Evolutionary conservation across 2,797 vertebrate genomes (phyloP).

Genomic region (Cossypha caffra): DNA sequence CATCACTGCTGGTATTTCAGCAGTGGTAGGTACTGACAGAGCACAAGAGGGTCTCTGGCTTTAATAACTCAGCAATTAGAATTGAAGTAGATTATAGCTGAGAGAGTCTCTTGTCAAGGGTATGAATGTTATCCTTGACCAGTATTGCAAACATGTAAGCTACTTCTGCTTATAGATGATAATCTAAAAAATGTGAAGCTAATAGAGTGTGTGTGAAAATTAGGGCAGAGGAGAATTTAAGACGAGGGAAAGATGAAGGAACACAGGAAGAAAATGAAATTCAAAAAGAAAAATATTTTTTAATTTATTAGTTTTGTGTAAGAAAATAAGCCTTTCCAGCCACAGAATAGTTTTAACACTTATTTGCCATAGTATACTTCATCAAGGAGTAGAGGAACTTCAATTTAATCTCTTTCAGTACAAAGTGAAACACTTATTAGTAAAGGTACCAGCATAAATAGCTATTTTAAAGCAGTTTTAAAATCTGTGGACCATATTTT

Average conservation of each 20-base stretch:
- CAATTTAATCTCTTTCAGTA: constrained; percentile 33
- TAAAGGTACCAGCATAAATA: constrained; percentile 1
- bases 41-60: background rate
- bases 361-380: background rate
- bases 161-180: constrained; percentile 19
- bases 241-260: background rate
- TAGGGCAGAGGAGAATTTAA: background rate
- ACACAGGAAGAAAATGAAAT: background rate
- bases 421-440: constrained; percentile 35
- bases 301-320: background rate
- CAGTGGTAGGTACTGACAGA: background rate
- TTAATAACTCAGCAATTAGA: constrained; percentile 36
- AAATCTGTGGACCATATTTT: constrained; percentile 58
- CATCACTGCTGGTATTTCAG: background rate
- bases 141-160: constrained; percentile 17
- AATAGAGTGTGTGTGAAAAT: background rate
- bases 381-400: constrained; percentile 24
- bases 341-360: constrained; percentile 10
- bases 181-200: constrained; percentile 7
- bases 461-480: constrained; percentile 37
- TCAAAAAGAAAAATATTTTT: background rate
- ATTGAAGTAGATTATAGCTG: constrained; percentile 31
- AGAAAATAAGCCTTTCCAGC: constrained; percentile 4
- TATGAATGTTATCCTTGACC: constrained; percentile 49
- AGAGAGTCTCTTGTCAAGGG: constrained; percentile 3